Percentiles rank a stretch among this genome's conserved stretches.
Conservation (phyloP, 2,797 vertebrate genomes). For the Denticeps clupeoides region DNA sequence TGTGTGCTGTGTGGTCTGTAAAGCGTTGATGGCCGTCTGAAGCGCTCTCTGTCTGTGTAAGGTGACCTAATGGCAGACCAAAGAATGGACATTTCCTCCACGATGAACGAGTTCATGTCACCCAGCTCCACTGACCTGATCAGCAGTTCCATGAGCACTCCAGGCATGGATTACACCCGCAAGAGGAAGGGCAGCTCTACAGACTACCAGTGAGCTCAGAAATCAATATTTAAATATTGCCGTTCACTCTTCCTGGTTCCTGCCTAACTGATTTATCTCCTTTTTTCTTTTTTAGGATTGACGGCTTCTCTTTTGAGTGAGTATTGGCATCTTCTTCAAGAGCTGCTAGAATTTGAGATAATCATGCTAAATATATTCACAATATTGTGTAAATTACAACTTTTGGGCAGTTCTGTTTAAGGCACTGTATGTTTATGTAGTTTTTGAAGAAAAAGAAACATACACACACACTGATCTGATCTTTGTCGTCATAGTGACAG, state of each 20-base stretch:
- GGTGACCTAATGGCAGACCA: conserved; percentile 98
- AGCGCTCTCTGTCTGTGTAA: conserved; percentile 30
- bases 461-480: too few species aligned
- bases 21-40: too few species aligned
- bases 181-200: conserved; percentile 95
- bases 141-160: conserved; percentile 80
- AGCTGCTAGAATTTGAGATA: conserved; percentile 1
- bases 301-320: conserved; percentile 93
- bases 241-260: background rate
- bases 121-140: conserved; percentile 85
- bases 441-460: too few species aligned
- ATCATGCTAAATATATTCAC: too few species aligned
- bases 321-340: conserved; percentile 39
- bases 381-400: too few species aligned
- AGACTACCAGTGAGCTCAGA: conserved; percentile 82
- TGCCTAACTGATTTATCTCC: conserved; percentile 24
- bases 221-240: background rate
- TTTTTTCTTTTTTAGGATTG: conserved; percentile 72
- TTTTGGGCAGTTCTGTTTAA: too few species aligned
- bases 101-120: conserved; percentile 97
- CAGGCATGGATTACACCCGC: conserved; percentile 86
- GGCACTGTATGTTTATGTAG: too few species aligned
- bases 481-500: conserved; percentile 63
- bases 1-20: too few species aligned
- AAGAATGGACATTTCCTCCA: conserved; percentile 99